Evolutionary conservation across 2,888 invertebrate genomes (phyloP), one percentile per base, ranked within the genome.

Genomic region (Drosophila colorata): DNA sequence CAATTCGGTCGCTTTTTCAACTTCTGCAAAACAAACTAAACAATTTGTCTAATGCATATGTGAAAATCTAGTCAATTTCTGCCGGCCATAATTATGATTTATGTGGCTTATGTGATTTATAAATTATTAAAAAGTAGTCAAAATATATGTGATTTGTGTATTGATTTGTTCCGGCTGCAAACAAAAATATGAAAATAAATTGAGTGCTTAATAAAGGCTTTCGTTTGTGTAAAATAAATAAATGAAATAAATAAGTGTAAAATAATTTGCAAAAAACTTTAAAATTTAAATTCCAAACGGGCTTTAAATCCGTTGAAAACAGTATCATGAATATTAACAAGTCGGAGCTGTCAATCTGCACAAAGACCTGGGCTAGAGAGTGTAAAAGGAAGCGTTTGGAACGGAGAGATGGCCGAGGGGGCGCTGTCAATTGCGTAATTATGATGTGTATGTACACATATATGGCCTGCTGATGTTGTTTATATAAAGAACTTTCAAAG

Each of bases 371-470:
- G n/a, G 35, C 35, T 4, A 37, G 28, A 13, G 4, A 9, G 18
- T 58, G 47, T 60, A 40, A 14, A 28, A 44, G 40, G 51, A 25
- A 40, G 5, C 43, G 11, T 20, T n/a, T n/a, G 35, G 38, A 4
- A 23, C 4, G 31, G 6, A 8, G 6, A 2, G 1, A 11, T 1
- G 2, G 11, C 0, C 2, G 11, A 2, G 37, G 13, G 14, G 55
- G 18, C 11, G 20, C 52, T 60, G 68, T 56, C 76, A 85, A 82
- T 88, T 87, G 64, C 86, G 80, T 83, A 85, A 88, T 83, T 82
- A 79, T 75, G 72, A 67, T 81, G 52, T 78, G 43, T 31, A 67
- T 81, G 52, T 78, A 40, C 23, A 2, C 31, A 23, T n/a, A 7
- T 47, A 35, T 48, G 60, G 11, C 18, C 51, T 28, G 11, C 4